Base-by-base conservation (phyloP, 2,797 vertebrate species). In the Falco berigora region DNA sequence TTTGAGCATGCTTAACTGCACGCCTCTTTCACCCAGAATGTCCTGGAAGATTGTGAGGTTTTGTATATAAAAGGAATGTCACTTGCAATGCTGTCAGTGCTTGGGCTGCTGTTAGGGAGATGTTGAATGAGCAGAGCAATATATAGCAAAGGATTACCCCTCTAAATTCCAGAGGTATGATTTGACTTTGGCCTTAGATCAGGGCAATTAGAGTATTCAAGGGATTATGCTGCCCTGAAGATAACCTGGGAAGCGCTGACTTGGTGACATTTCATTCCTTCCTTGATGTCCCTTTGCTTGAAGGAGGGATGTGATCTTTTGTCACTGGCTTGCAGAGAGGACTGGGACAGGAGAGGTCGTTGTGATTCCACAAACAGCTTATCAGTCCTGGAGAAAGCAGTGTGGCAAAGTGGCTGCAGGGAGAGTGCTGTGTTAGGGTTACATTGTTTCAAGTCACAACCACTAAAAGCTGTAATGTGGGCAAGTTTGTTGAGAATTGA, bases 31-130 rank as follows among this genome's bases (percentile, higher is more conserved):
- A 30, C 15, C 23, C 82, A 10, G 25, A 59, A 19, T 47, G 55
- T 90, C 40, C 44, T 85, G n/a, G 16, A 36, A 38, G 40, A 11
- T 24, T 6, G 22, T 3, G 2, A 32, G 34, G 10, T 23, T 86
- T 72, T 62, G 21, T 34, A 11, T 47, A 6, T 20, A 24, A 27
- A 71, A 88, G 38, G 5, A 64, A 47, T 10, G 12, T 50, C 2
- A 12, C 8, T 25, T 72, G 40, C 18, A 28, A 3, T 38, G 9
- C 22, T 44, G 14, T 68, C 11, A 21, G 14, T 56, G 30, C 24
- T 88, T 1, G 0, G 20, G 30, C 62, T 1, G 1, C 49, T 46
- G 0, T 36, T n/a, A 77, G 4, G 23, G 42, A 36, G 69, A 58
- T 44, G 8, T 3, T 20, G n/a, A 81, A 71, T 24, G 10, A 72